A percentile compares a stretch with the other conserved stretches of the same genome.
These are phyloP conservation scores for Manduca sexta DNA, from an alignment of 1,140 invertebrate species.

Conservation along the genomic window DNA sequence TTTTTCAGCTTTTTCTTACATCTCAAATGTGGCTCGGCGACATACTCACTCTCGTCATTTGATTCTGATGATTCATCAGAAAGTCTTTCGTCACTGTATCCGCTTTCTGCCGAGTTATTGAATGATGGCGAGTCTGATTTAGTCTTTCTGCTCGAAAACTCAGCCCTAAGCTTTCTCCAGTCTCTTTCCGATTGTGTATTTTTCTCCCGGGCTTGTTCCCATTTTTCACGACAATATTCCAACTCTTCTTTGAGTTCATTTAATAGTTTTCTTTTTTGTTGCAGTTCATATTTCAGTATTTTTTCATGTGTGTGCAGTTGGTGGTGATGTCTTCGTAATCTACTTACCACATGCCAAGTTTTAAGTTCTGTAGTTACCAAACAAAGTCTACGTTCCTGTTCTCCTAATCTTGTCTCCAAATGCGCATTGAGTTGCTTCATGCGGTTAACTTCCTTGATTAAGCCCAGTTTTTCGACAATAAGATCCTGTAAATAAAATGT, in stretches of 20 bases:
- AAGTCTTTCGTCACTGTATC: constrained; percentile 82
- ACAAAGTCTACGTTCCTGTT: constrained; percentile 84
- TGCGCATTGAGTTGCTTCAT: constrained; percentile 89
- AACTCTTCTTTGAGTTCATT: constrained; percentile 88
- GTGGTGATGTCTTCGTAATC: constrained; percentile 87
- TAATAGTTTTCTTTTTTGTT: constrained; percentile 89
- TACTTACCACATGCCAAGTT: constrained; percentile 90
- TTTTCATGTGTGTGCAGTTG: constrained; percentile 91
- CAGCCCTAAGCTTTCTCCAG: constrained; percentile 85
- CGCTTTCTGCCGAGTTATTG: constrained; percentile 83
- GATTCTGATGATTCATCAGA: constrained; percentile 73
- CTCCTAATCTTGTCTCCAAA: constrained; percentile 83
- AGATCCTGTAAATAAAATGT: constrained; percentile 76
- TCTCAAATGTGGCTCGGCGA: constrained; percentile 47
- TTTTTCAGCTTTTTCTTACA: constrained; percentile 64
- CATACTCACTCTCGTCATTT: constrained; percentile 69
- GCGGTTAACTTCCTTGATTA: constrained; percentile 87
- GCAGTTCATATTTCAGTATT: constrained; percentile 89
- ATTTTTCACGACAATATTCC: constrained; percentile 89
- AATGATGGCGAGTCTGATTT: constrained; percentile 75
- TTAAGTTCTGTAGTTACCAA: constrained; percentile 89
- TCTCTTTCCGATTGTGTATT: constrained; percentile 89
- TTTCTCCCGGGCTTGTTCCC: constrained; percentile 87
- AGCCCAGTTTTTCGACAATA: constrained; percentile 88
- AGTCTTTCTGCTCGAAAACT: constrained; percentile 84